Conservation (phyloP, 1,140 invertebrate genomes). For the Drosophila yakuba region DNA sequence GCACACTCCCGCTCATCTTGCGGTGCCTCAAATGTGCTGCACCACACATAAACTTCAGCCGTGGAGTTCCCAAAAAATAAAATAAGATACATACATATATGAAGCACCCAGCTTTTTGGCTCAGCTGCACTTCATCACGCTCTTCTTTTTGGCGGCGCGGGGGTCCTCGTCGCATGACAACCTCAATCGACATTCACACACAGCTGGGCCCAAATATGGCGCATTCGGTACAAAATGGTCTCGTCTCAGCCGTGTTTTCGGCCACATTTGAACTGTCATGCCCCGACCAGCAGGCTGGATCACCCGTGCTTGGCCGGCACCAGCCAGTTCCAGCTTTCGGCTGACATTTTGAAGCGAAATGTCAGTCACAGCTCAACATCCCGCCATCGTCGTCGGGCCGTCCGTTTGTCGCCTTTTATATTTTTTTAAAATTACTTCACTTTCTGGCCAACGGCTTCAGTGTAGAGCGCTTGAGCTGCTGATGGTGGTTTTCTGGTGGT, state of each 20-base stretch:
- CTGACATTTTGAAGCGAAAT: conserved; percentile 80
- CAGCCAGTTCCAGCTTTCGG: conserved; percentile 51
- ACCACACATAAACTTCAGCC: conserved; percentile 56
- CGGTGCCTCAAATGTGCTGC: conserved; percentile 60
- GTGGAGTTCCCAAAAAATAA: conserved; percentile 4
- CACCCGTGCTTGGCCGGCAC: background rate
- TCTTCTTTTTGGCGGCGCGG: conserved; percentile 32
- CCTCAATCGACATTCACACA: conserved; percentile 74
- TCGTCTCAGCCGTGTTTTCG: conserved; percentile 42
- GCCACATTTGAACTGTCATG: conserved; percentile 79
- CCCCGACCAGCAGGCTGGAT: conserved; percentile 24
- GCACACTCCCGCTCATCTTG: conserved; percentile 32
- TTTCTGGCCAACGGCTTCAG: conserved; percentile 45
- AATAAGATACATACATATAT: background rate
- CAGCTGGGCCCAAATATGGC: conserved; percentile 65
- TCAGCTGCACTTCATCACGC: conserved; percentile 71
- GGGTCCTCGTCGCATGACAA: conserved; percentile 53
- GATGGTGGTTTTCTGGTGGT: conserved; percentile 29
- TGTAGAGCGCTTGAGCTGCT: conserved; percentile 60
- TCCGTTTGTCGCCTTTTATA: conserved; percentile 1
- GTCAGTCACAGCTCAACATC: conserved; percentile 69
- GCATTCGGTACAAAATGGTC: conserved; percentile 67
- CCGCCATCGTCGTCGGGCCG: conserved; percentile 18
- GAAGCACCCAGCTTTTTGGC: conserved; percentile 33
- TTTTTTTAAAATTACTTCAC: background rate